Evolutionary conservation across 2,888 invertebrate genomes (phyloP), one percentile per base, ranked within the genome.

Genomic region (Heliconius hortense): DNA sequence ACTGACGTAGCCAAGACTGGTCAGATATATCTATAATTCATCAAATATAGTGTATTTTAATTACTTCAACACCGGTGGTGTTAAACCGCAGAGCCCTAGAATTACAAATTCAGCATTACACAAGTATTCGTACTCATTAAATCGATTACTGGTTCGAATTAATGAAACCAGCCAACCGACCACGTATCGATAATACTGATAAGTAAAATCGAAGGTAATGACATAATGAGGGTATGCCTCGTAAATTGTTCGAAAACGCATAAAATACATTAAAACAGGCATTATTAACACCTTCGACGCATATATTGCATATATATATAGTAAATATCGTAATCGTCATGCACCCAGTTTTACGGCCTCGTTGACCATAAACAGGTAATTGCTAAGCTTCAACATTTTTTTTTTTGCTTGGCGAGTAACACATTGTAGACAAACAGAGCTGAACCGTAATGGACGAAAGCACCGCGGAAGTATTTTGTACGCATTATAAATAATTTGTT

Each of bases 401-500:
- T 79, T 79, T 79, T 74, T 75, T 76, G 75, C 78, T 76, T 72
- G 13, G 43, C 68, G 72, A 85, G 48, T 72, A 72, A 56, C 56
- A 59, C 84, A 84, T 82, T 80, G 79, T 83, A 85, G 84, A 84
- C 86, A 89, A 91, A 86, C 90, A 90, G 90, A 90, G 86, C 88
- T 79, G 85, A 90, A 90, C 77, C 7, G 59, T 48, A 56, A 68
- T 88, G 71, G 59, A 60, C 26, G 84, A 76, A 80, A 80, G 77
- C 60, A 76, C 74, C 78, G 78, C 86, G 88, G 88, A 88, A 86
- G 87, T 86, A 80, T 72, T 67, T 71, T 63, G 67, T 75, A 68
- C 24, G 11, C 24, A n/a, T 56, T 59, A 73, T 68, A 73, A 35
- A 43, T 26, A n/a, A 48, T 73, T 70, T 66, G 59, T 1, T 39